Conservation (phyloP, 1,140 invertebrate genomes). For the Agraylea sexmaculata region DNA sequence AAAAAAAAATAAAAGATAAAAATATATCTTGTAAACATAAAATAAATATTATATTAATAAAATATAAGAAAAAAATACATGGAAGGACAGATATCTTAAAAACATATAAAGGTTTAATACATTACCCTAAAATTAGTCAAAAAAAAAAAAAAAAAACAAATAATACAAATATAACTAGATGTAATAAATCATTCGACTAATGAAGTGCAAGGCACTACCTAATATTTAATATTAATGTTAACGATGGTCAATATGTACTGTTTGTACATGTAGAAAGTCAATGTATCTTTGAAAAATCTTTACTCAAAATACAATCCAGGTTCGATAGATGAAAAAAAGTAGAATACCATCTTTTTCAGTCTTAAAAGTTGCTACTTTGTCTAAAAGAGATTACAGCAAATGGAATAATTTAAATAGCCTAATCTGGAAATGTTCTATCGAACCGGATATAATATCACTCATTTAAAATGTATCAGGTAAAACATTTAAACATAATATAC, state of each 20-base stretch:
- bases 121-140: too few relatives aligned
- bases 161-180: background rate
- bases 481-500: constrained; percentile 7
- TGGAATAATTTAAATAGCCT: constrained; percentile 13
- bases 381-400: constrained; percentile 20
- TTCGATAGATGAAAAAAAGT: constrained; percentile 2
- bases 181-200: too few relatives aligned
- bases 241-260: too few relatives aligned
- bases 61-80: background rate
- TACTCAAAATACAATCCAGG: too few relatives aligned
- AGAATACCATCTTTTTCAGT: constrained; percentile 20
- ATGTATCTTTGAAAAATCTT: too few relatives aligned
- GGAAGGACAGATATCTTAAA: too few relatives aligned
- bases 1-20: constrained; percentile 4
- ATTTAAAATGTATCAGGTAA: constrained; percentile 9
- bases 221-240: too few relatives aligned
- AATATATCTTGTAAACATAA: constrained; percentile 6
- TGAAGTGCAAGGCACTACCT: too few relatives aligned
- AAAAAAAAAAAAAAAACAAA: constrained; percentile 1
- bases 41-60: constrained; percentile 2
- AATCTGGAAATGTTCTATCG: constrained; percentile 13
- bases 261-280: too few relatives aligned
- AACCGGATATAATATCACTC: constrained; percentile 19
- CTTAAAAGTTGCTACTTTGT: constrained; percentile 19
- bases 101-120: too few relatives aligned